Evolutionary conservation across 1,140 invertebrate species (phyloP).

Genomic region (Drosophila equinoxialis): DNA sequence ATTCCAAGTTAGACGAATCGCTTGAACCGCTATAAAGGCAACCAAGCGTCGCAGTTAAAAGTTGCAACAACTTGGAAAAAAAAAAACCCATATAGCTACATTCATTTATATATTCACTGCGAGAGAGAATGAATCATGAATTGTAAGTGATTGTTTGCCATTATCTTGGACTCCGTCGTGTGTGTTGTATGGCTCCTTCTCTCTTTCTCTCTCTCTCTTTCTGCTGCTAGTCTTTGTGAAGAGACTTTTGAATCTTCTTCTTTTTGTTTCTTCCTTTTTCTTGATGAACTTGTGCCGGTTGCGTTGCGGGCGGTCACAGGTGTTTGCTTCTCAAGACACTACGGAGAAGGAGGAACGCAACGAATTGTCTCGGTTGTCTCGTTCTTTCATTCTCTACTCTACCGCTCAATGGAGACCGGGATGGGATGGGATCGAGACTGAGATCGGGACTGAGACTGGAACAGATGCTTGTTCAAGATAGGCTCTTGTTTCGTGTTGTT

Average conservation of each 20-base stretch:
- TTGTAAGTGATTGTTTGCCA: not conserved
- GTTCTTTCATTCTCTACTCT: conserved; percentile 8
- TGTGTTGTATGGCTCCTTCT: conserved; percentile 10
- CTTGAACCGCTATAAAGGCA: conserved; percentile 68
- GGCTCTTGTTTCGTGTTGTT: conserved; percentile 9
- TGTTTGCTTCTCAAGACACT: conserved; percentile 30
- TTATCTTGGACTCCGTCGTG: not conserved
- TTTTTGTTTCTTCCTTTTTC: conserved; percentile 20
- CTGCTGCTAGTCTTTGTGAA: conserved; percentile 21
- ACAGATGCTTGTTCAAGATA: conserved; percentile 50
- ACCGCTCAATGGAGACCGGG: conserved; percentile 18
- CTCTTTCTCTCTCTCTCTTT: not conserved
- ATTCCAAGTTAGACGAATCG: conserved; percentile 40
- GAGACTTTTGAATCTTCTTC: not conserved
- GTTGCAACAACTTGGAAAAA: conserved; percentile 25
- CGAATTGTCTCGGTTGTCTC: conserved; percentile 23
- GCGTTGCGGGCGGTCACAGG: conserved; percentile 75
- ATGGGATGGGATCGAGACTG: too few species aligned
- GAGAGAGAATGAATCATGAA: conserved; percentile 25
- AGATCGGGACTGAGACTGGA: not conserved
- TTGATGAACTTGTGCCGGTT: conserved; percentile 57
- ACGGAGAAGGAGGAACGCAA: not conserved
- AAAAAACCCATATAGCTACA: conserved; percentile 2
- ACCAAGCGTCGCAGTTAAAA: conserved; percentile 57
- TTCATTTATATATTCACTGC: not conserved